phyloP scores from a whole-genome alignment of 1,140 invertebrate species.

The Protaetia brevitarsis region DNA sequence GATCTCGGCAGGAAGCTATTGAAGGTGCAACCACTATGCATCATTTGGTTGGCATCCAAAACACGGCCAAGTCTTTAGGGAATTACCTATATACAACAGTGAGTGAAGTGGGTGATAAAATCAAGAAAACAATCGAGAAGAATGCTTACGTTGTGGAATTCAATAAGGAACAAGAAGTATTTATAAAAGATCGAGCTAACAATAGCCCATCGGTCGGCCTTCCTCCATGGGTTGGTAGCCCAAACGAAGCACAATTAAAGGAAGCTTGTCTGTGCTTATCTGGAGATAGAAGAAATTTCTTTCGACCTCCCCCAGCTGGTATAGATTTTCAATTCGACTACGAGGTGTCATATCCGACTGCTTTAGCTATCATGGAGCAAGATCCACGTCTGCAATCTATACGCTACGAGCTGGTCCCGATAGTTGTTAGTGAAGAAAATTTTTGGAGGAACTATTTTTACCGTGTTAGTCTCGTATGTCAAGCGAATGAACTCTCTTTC shows the following conservation, averaged over 20 bases:
- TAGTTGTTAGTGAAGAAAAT: conserved; percentile 96
- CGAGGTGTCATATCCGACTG: conserved; percentile 83
- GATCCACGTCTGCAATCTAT: conserved; percentile 95
- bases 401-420: conserved; percentile 98
- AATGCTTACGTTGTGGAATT: background rate
- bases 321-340: conserved; percentile 96
- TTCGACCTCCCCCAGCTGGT: conserved; percentile 90
- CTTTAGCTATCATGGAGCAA: conserved; percentile 87
- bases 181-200: conserved; percentile 49
- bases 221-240: conserved; percentile 87
- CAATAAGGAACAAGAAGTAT: background rate
- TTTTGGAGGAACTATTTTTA: conserved; percentile 99
- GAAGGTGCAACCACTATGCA: no score
- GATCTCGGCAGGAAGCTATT: no score
- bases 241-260: conserved; percentile 85
- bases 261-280: conserved; percentile 92
- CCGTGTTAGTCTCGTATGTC: conserved; percentile 94
- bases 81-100: background rate
- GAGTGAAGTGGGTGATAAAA: background rate
- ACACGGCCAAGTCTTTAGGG: background rate
- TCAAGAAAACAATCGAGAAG: background rate
- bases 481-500: conserved; percentile 72
- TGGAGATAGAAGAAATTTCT: conserved; percentile 93
- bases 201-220: conserved; percentile 70
- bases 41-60: no score